Evolutionary conservation across 2,888 invertebrate genomes (phyloP).

Genomic region (Eilema griseolum): DNA sequence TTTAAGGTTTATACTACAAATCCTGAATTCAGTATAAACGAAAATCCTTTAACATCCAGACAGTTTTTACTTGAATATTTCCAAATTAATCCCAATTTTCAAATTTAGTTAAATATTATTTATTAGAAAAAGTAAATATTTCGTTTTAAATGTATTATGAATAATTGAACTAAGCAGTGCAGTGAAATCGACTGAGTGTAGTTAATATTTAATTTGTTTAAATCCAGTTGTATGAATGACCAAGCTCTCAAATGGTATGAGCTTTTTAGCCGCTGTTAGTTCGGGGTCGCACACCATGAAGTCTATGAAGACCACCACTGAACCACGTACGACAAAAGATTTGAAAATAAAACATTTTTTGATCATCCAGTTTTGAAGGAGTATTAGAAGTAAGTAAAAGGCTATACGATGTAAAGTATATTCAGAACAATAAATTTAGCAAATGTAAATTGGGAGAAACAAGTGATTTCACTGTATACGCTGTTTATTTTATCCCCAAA

Average conservation of each 20-base stretch:
- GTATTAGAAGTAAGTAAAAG: too few relatives aligned
- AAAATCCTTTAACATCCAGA: not conserved
- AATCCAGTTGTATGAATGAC: conserved; percentile 37
- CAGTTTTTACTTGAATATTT: not conserved
- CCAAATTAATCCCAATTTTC: not conserved
- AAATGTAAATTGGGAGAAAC: too few relatives aligned
- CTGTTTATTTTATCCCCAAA: not conserved
- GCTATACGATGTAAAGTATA: too few relatives aligned
- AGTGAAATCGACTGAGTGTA: conserved; percentile 66
- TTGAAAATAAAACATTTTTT: not conserved
- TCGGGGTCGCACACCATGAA: conserved; percentile 11
- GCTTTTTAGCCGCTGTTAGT: conserved; percentile 40
- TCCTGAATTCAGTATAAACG: not conserved
- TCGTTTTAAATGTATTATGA: conserved; percentile 18
- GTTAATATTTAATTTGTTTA: conserved; percentile 43
- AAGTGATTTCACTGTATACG: not conserved
- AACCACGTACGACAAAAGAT: conserved; percentile 2
- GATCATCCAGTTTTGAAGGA: too few relatives aligned
- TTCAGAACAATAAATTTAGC: too few relatives aligned
- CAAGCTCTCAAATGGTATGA: conserved; percentile 40
- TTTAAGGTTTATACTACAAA: too few relatives aligned
- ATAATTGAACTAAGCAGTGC: conserved; percentile 65
- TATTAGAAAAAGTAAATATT: not conserved
- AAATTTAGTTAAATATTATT: conserved; percentile 9
- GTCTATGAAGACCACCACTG: conserved; percentile 13